phyloP scores from a whole-genome alignment of 2,888 invertebrate species.

The Tyria jacobaeae region DNA sequence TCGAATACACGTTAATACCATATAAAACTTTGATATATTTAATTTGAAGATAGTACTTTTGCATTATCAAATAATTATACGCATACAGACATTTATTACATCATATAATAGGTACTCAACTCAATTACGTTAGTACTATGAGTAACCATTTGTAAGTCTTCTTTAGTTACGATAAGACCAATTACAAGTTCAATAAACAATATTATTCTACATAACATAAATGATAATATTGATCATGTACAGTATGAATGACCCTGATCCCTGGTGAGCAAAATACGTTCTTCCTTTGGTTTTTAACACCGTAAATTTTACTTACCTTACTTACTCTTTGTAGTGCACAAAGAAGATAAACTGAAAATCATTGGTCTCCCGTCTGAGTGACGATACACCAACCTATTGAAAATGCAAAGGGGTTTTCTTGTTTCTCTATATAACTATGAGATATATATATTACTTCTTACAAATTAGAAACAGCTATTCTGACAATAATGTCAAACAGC shows the following conservation, averaged over 20 bases:
- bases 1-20: neutral
- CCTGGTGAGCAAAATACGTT: neutral
- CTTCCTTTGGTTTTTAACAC: neutral
- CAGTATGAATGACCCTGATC: too few relatives aligned
- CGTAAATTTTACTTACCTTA: neutral
- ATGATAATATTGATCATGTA: neutral
- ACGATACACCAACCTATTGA: neutral
- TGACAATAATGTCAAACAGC: too few relatives aligned
- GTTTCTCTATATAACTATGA: too few relatives aligned
- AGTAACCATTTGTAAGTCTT: neutral
- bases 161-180: slow-evolving; percentile 1
- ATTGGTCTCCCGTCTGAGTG: neutral
- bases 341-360: neutral
- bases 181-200: neutral
- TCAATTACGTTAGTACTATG: neutral
- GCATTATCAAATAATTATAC: neutral
- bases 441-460: too few relatives aligned
- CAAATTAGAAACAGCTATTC: too few relatives aligned
- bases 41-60: too few relatives aligned
- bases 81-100: neutral
- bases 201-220: neutral
- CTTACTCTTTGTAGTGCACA: neutral
- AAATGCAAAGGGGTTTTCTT: neutral
- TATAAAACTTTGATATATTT: too few relatives aligned
- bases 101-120: slow-evolving; percentile 4